phyloP scores from a whole-genome alignment of 2,888 invertebrate genomes.

The Drosophila dives region DNA sequence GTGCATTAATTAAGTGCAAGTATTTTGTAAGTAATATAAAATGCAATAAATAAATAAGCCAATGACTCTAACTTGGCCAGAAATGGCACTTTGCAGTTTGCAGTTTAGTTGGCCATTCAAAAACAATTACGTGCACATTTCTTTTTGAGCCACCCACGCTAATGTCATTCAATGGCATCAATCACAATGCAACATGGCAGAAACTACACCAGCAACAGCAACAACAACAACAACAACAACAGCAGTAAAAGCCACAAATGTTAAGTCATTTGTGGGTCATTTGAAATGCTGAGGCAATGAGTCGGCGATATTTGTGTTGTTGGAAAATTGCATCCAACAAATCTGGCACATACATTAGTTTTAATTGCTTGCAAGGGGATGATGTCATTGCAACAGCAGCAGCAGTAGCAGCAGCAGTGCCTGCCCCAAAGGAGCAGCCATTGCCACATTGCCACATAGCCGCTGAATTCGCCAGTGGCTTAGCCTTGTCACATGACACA shows the following conservation, averaged over 20 bases:
- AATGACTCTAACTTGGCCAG: slow-evolving; percentile 13
- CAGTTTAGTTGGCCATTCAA: slow-evolving; percentile 49
- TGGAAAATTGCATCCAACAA: slow-evolving; percentile 62
- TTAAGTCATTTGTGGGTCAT: slow-evolving; percentile 67
- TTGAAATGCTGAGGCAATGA: slow-evolving; percentile 50
- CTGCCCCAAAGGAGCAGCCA: slow-evolving; percentile 8
- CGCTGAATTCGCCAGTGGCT: slow-evolving; percentile 28
- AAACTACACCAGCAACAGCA: neutral
- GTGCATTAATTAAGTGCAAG: slow-evolving; percentile 69
- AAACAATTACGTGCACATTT: slow-evolving; percentile 63
- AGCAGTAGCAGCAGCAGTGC: slow-evolving; percentile 15
- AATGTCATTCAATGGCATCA: slow-evolving; percentile 65
- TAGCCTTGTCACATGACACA: slow-evolving; percentile 67
- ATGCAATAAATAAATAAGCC: slow-evolving; percentile 21
- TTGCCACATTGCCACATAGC: slow-evolving; percentile 23
- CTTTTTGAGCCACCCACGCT: slow-evolving; percentile 52
- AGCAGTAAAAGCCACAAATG: slow-evolving; percentile 41
- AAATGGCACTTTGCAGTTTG: slow-evolving; percentile 5
- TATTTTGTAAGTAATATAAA: slow-evolving; percentile 4
- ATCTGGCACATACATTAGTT: slow-evolving; percentile 72
- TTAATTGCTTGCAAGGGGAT: slow-evolving; percentile 67
- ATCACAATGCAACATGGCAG: slow-evolving; percentile 50
- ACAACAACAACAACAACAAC: slow-evolving; percentile 4
- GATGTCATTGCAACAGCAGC: slow-evolving; percentile 57
- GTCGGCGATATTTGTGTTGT: slow-evolving; percentile 59